Evolutionary conservation across 2,113 vertebrate genomes (phyloP).

Genomic region (Syngnathus typhle): DNA sequence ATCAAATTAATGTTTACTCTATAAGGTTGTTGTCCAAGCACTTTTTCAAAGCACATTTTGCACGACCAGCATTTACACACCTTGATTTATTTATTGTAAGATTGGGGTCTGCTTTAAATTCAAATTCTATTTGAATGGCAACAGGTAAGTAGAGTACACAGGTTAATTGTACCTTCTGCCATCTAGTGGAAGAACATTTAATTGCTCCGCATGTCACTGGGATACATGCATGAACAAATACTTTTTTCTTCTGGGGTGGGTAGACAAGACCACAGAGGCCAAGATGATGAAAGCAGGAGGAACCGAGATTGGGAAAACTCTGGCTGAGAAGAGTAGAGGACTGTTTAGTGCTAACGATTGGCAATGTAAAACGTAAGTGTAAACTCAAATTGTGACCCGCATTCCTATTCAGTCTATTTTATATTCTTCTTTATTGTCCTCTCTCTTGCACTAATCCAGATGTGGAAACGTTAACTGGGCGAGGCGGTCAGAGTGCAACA

Average conservation of each 20-base stretch:
- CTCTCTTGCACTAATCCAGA: slow-evolving; percentile 54
- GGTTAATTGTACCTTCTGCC: neutral
- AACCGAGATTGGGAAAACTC: slow-evolving; percentile 96
- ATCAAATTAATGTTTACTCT: neutral
- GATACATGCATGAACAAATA: neutral
- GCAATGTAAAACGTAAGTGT: slow-evolving; percentile 95
- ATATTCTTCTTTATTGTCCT: neutral
- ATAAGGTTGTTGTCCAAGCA: too few species aligned
- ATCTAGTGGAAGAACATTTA: neutral
- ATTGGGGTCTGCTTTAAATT: neutral
- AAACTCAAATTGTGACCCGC: neutral
- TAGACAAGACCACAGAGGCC: slow-evolving; percentile 96
- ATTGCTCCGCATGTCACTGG: neutral
- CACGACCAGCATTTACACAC: neutral
- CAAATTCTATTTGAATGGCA: neutral
- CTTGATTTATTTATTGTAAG: neutral
- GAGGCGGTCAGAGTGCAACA: slow-evolving; percentile 94
- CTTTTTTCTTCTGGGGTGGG: neutral
- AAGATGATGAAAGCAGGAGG: slow-evolving; percentile 99
- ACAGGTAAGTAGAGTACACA: neutral
- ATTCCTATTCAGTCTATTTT: neutral
- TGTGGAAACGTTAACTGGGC: slow-evolving; percentile 99
- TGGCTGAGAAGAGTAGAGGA: slow-evolving; percentile 94
- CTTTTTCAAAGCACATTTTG: too few species aligned
- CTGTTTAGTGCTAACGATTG: slow-evolving; percentile 98